phyloP scores from a whole-genome alignment of 1,140 invertebrate species.

The Ganaspis sp. region DNA sequence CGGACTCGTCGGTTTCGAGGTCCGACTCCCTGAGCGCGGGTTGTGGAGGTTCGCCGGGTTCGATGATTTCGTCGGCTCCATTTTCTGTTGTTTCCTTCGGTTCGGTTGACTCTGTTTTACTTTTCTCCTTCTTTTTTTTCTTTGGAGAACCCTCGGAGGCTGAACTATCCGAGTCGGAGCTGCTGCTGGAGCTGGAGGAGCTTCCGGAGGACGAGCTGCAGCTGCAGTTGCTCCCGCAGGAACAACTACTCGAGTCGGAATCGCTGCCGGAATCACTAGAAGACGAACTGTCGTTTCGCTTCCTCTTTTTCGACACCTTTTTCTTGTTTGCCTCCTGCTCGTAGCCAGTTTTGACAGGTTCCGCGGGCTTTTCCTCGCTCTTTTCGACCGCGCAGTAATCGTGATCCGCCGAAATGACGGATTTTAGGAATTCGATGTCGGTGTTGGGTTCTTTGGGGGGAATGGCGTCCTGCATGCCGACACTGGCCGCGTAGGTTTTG shows the following conservation, averaged over 20 bases:
- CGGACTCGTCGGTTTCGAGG: slow-evolving; percentile 87
- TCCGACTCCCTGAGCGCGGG: slow-evolving; percentile 83
- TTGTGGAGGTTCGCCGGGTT: slow-evolving; percentile 41
- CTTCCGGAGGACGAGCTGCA: slow-evolving; percentile 80
- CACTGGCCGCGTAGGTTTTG: slow-evolving; percentile 81
- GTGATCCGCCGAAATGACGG: slow-evolving; percentile 74
- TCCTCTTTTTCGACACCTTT: slow-evolving; percentile 73
- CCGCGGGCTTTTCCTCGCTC: neutral
- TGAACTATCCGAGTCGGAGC: slow-evolving; percentile 83
- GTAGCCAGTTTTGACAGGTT: neutral
- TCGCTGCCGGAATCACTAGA: slow-evolving; percentile 85
- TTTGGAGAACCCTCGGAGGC: slow-evolving; percentile 76
- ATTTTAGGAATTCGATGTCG: slow-evolving; percentile 62
- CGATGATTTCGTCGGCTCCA: slow-evolving; percentile 51
- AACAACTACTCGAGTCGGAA: slow-evolving; percentile 85
- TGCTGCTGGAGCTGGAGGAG: slow-evolving; percentile 81
- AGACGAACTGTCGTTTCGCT: slow-evolving; percentile 74
- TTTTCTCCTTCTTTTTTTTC: slow-evolving; percentile 71
- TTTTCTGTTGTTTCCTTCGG: slow-evolving; percentile 38
- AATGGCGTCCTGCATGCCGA: slow-evolving; percentile 71
- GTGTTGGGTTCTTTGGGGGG: slow-evolving; percentile 41
- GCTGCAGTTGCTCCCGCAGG: slow-evolving; percentile 87
- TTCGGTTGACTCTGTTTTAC: slow-evolving; percentile 41
- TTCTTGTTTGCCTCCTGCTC: slow-evolving; percentile 56
- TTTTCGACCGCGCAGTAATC: slow-evolving; percentile 74